These are phyloP conservation scores for Picathartes gymnocephalus DNA, from an alignment of 2,113 vertebrate genomes.

Conservation along the genomic window DNA sequence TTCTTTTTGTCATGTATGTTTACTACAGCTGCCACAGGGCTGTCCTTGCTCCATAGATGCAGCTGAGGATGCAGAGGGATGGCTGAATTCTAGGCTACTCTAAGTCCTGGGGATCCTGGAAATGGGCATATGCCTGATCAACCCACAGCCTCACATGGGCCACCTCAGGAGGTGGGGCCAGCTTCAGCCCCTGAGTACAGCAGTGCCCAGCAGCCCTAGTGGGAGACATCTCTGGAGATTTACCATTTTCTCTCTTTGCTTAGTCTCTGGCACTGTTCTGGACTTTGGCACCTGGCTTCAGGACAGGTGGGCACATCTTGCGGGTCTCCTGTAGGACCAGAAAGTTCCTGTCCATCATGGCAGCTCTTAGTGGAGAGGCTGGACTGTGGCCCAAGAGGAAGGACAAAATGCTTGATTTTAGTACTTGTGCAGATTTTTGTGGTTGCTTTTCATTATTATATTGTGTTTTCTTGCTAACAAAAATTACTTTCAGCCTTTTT, in stretches of 20 bases:
- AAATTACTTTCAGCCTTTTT: background rate
- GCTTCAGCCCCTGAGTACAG: rapidly evolving
- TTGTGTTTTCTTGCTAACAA: background rate
- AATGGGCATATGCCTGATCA: background rate
- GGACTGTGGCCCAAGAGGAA: background rate
- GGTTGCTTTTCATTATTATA: background rate
- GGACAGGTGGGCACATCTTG: background rate
- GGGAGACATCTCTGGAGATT: background rate
- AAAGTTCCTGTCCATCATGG: background rate
- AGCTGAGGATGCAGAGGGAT: background rate
- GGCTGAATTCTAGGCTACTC: background rate
- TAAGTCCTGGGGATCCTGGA: background rate
- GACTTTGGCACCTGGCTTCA: background rate
- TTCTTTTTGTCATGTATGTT: background rate
- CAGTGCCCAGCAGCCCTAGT: background rate
- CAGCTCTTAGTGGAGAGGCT: background rate
- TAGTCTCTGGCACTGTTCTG: background rate
- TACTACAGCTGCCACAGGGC: background rate
- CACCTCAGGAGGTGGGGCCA: background rate
- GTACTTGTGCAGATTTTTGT: background rate
- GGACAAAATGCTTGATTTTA: background rate
- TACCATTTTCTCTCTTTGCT: background rate
- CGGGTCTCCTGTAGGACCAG: background rate
- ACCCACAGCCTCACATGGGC: background rate
- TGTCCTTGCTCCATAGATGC: background rate